Base-by-base conservation (phyloP, 2,113 vertebrate species). In the Protomyctophum bolini region DNA sequence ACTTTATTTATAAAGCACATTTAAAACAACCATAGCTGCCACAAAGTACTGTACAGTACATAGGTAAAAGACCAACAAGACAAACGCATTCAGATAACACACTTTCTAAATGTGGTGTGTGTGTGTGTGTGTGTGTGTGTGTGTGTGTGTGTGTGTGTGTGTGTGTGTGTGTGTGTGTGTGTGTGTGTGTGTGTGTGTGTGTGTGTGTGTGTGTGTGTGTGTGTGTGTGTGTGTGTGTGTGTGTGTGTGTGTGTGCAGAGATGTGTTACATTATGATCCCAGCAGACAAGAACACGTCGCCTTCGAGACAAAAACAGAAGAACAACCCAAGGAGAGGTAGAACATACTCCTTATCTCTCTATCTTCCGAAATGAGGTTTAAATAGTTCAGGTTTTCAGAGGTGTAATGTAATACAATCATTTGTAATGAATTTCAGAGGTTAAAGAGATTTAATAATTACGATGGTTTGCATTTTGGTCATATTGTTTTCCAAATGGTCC, bases 221-320 rank as follows among this genome's bases (percentile, higher is more conserved):
- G 14, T 33, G 15, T 51, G 7, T 21, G 1, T 45, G 8, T 10
- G 28, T 10, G 7, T 60, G 8, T 46, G 33, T 5, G 3, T 48
- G 48, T 64, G 14, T 81, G 73, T 66, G 50, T 6, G 57, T 76
- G 48, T 62, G 51, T 63, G 15, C 66, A 98, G 98, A 84, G 96
- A 98, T 60, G 89, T 97, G 12, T 93, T 99, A 72, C 98, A 91
- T 68, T 99, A 98, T 33, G 97, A 99, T 83, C 98, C 98, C 59
- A 96, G 95, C 15, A 94, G 84, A 79, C 86, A 96, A 33, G 96
- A 98, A 60, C 98, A 98, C 54, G 75, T 90, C 3, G 82, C 92
- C 9, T 97, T 96, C 70, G 98, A 99, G 92, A 94, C 76, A 70
- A 95, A 94, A 82, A 68, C 4, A 0, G 83, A 88, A 0, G 68